phyloP scores from a whole-genome alignment of 2,888 invertebrate genomes.

The Harpalus rufipes region DNA sequence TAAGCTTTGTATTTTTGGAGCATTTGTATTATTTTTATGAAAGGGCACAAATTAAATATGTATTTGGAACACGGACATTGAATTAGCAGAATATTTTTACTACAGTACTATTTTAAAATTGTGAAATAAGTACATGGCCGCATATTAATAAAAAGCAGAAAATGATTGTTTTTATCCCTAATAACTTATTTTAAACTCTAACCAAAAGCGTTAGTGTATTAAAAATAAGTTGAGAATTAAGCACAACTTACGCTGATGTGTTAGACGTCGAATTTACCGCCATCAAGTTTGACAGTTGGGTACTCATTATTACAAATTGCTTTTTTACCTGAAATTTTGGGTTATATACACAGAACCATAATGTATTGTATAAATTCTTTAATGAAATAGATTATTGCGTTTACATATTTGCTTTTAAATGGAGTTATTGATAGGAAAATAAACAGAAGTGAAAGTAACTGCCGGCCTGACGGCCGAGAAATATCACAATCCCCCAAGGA shows the following conservation, averaged over 20 bases:
- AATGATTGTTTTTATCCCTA: constrained; percentile 4
- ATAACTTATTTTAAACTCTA: not conserved
- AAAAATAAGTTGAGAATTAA: constrained; percentile 23
- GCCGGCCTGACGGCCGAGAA: constrained; percentile 54
- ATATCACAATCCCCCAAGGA: constrained; percentile 61
- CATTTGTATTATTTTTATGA: constrained; percentile 34
- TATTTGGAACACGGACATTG: constrained; percentile 58
- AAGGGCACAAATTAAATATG: constrained; percentile 56
- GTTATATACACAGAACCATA: constrained; percentile 22
- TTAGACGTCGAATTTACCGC: constrained; percentile 62
- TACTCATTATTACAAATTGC: constrained; percentile 44
- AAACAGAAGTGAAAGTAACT: constrained; percentile 62
- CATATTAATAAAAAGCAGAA: constrained; percentile 24
- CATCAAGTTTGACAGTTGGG: constrained; percentile 54
- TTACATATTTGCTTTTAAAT: constrained; percentile 51
- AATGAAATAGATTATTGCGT: constrained; percentile 28
- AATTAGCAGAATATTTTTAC: constrained; percentile 48
- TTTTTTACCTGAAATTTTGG: constrained; percentile 9
- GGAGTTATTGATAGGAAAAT: constrained; percentile 48
- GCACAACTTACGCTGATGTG: constrained; percentile 27
- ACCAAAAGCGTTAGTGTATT: not conserved
- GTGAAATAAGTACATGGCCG: not conserved
- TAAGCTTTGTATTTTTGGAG: not conserved
- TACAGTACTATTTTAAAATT: constrained; percentile 14
- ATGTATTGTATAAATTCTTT: constrained; percentile 33